These are phyloP conservation scores for Recurvirostra avosetta DNA, from an alignment of 2,113 vertebrate species.

Conservation along the genomic window DNA sequence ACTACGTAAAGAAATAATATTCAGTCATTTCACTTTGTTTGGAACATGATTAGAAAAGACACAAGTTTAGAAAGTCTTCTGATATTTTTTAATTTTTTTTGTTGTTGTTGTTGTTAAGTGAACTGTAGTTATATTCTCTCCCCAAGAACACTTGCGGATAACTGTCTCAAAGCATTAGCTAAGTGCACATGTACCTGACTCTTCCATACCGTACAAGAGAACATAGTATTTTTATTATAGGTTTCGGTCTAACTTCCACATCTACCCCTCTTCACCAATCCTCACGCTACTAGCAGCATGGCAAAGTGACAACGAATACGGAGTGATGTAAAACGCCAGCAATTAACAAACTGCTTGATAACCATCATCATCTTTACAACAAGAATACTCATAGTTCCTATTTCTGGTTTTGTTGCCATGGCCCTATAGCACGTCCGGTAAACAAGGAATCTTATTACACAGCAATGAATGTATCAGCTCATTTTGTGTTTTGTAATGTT, in stretches of 20 bases:
- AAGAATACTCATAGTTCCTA: constrained; percentile 26
- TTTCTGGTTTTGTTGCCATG: constrained; percentile 52
- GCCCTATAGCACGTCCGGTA: constrained; percentile 10
- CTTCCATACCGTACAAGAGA: background rate
- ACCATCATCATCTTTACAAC: constrained; percentile 32
- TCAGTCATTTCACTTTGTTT: background rate
- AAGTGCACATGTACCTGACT: background rate
- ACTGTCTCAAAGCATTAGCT: background rate
- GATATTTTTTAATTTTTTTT: too few relatives aligned
- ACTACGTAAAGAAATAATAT: background rate
- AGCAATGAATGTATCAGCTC: background rate
- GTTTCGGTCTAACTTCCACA: background rate
- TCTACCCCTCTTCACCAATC: background rate
- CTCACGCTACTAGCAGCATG: background rate
- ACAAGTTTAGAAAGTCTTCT: background rate
- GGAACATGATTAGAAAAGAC: background rate
- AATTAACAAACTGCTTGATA: constrained; percentile 7
- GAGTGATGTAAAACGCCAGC: background rate
- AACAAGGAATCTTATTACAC: constrained; percentile 59
- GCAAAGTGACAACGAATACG: background rate
- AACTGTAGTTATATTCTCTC: background rate
- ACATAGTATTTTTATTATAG: background rate
- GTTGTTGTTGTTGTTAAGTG: background rate
- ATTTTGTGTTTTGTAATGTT: constrained; percentile 46
- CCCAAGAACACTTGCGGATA: background rate